Percentiles rank a stretch among this genome's conserved stretches.
phyloP scores from a whole-genome alignment of 2,888 invertebrate genomes.

The Meteorus cinctellus region DNA sequence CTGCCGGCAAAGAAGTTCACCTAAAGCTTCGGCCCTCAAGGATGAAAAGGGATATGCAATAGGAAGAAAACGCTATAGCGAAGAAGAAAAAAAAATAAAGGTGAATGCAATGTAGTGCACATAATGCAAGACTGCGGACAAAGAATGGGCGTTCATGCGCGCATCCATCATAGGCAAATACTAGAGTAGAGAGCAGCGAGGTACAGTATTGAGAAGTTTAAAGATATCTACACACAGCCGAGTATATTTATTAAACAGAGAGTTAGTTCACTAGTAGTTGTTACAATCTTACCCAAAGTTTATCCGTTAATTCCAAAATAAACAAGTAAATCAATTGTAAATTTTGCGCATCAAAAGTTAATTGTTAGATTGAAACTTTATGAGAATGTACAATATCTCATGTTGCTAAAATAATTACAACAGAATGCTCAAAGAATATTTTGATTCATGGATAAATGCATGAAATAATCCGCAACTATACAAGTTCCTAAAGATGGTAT shows the following conservation, averaged over 20 bases:
- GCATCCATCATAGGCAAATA: slow-evolving; percentile 15
- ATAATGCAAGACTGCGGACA: slow-evolving; percentile 5
- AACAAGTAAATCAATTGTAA: background rate
- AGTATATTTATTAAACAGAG: background rate
- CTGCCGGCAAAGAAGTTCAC: slow-evolving; percentile 32
- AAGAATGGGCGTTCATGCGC: slow-evolving; percentile 16
- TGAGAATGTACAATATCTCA: background rate
- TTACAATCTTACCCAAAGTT: background rate
- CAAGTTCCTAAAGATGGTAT: too few relatives aligned
- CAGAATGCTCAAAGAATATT: too few relatives aligned
- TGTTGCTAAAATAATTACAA: too few relatives aligned
- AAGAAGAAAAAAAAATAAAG: background rate
- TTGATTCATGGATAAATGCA: too few relatives aligned
- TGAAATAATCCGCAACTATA: too few relatives aligned
- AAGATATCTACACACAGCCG: slow-evolving; percentile 39
- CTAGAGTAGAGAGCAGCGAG: slow-evolving; percentile 45
- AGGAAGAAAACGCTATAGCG: background rate
- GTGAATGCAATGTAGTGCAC: slow-evolving; percentile 6
- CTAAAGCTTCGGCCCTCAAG: slow-evolving; percentile 12
- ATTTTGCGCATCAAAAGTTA: background rate
- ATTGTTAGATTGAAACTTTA: background rate
- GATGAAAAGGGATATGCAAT: slow-evolving; percentile 6
- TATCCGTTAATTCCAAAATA: background rate
- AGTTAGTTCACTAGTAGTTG: background rate
- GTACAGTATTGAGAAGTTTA: slow-evolving; percentile 48